Base-by-base conservation (phyloP, 2,888 invertebrate species). In the Patella pellucida region DNA sequence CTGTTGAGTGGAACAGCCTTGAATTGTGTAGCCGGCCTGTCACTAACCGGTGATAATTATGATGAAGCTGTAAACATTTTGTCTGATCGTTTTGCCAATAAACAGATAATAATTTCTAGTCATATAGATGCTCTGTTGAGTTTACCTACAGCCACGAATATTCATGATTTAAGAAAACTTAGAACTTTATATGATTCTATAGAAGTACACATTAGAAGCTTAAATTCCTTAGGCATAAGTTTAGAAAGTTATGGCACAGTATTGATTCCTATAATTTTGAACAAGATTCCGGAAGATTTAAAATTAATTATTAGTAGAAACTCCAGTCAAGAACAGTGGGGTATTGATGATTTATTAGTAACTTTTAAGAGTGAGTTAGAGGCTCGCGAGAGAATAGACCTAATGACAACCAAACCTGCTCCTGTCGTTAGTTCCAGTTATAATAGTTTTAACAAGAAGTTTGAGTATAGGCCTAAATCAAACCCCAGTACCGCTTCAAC, bases 11-110 rank as follows among this genome's bases (percentile, higher is more conserved):
- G 62, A 19, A 19, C 62, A 11, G 19, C 62, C 23, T 5, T 23
- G 23, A 23, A n/a, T 23, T 62, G n/a, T 14, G 23, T 62, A 1
- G 62, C n/a, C 23, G 62, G 62, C 11, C 15, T 62, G 9, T 2
- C n/a, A 62, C 62, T 62, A 19, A 62, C 62, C n/a, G 62, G 23
- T n/a, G 62, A n/a, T 23, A 62, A 62, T 62, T 62, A 62, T 62
- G 62, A 62, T 62, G 9, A 62, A 19, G 62, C 62, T 19, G 62
- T 62, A n/a, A 62, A 62, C 11, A n/a, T 62, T 11, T 62, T 62
- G 23, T 11, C 5, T 16, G 62, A 62, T 23, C 7, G 62, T 7
- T 62, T 62, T 62, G 62, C 62, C 7, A 23, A 62, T 62, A 62
- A 62, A 62, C 62, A 62, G 19, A 62, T 62, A 3, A 19, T 23